Percentiles rank a stretch among this genome's conserved stretches.
phyloP scores from a whole-genome alignment of 2,888 invertebrate species.

The Clusia tigrina region DNA sequence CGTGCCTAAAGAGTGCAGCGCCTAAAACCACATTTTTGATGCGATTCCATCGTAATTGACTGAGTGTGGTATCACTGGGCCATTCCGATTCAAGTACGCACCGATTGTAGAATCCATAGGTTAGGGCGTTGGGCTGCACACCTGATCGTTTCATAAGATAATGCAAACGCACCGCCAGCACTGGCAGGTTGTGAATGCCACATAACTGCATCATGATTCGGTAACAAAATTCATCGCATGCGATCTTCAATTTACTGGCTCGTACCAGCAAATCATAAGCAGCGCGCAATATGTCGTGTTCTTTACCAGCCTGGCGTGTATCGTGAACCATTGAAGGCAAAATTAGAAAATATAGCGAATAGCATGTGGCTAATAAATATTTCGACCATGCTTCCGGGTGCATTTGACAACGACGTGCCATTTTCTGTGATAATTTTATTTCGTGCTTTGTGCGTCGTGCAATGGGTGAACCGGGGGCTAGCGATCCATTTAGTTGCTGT shows the following conservation, averaged over 20 bases:
- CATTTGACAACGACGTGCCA: conserved; percentile 69
- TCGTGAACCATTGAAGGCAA: conserved; percentile 85
- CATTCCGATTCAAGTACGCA: conserved; percentile 94
- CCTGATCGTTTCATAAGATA: conserved; percentile 93
- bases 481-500: conserved; percentile 61
- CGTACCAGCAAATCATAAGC: conserved; percentile 89
- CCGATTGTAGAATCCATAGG: conserved; percentile 86
- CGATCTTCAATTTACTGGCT: conserved; percentile 84
- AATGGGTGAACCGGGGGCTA: conserved; percentile 85
- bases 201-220: conserved; percentile 98
- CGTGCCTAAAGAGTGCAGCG: conserved; percentile 86
- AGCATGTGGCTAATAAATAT: conserved; percentile 86
- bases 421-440: conserved; percentile 85
- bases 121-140: conserved; percentile 95
- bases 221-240: conserved; percentile 97
- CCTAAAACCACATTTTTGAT: conserved; percentile 90
- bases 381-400: conserved; percentile 93
- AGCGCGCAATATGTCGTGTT: conserved; percentile 77
- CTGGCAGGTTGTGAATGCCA: conserved; percentile 91
- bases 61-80: conserved; percentile 80
- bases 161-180: conserved; percentile 89
- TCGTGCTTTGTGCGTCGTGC: conserved; percentile 95
- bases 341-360: conserved; percentile 95
- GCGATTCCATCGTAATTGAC: conserved; percentile 92
- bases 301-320: conserved; percentile 74